These are phyloP conservation scores for Ips nitidus DNA, from an alignment of 1,140 invertebrate species.

Conservation along the genomic window DNA sequence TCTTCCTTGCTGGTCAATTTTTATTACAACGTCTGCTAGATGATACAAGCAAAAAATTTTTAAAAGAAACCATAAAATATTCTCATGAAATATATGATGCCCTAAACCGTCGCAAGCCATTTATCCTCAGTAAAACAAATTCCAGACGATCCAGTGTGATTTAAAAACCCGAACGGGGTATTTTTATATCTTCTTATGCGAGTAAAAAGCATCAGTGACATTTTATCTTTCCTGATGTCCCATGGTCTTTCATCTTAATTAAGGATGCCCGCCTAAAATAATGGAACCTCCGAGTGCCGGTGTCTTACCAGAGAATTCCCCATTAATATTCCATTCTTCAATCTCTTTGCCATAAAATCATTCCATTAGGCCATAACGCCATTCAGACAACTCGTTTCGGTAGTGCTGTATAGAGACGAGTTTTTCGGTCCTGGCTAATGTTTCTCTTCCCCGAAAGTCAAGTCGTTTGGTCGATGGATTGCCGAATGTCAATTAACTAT, in stretches of 20 bases:
- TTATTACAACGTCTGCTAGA: too few relatives aligned
- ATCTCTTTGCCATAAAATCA: constrained; percentile 29
- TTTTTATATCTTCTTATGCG: constrained; percentile 20
- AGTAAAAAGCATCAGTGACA: constrained; percentile 18
- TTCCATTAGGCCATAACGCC: constrained; percentile 31
- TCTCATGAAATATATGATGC: too few relatives aligned
- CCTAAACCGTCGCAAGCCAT: too few relatives aligned
- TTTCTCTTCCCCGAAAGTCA: constrained; percentile 27
- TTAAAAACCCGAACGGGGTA: constrained; percentile 10
- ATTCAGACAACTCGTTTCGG: constrained; percentile 25
- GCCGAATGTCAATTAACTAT: constrained; percentile 36
- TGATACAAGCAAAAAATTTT: too few relatives aligned
- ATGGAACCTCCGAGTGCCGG: constrained; percentile 14
- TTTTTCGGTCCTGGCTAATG: constrained; percentile 34
- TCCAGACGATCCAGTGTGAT: constrained; percentile 4
- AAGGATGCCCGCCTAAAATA: constrained; percentile 30
- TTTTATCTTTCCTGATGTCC: constrained; percentile 18
- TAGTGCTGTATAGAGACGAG: constrained; percentile 21
- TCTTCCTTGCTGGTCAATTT: too few relatives aligned
- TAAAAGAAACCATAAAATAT: too few relatives aligned
- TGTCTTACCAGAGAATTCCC: constrained; percentile 30
- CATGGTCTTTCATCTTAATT: constrained; percentile 32
- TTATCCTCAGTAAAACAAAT: constrained; percentile 1
- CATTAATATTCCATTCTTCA: constrained; percentile 35
- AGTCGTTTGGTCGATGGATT: constrained; percentile 21